Evolutionary conservation across 2,888 invertebrate genomes (phyloP).

Genomic region (Erebia epiphron): DNA sequence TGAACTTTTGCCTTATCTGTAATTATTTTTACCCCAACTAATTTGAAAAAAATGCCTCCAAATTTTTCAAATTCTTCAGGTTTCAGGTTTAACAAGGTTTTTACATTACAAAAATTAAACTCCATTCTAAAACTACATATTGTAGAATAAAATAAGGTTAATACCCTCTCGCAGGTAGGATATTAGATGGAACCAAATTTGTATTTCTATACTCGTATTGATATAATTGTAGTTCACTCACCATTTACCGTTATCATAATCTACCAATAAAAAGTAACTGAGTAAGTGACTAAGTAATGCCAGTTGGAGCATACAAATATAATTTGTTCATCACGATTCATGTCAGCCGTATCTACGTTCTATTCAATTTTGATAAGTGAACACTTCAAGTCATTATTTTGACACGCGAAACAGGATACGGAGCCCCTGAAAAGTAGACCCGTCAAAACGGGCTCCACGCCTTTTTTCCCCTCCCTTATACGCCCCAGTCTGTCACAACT

Average conservation of each 20-base stretch:
- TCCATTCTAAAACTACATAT: too few species aligned
- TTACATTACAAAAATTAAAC: too few species aligned
- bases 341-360: not conserved
- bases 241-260: not conserved
- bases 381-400: conserved; percentile 18
- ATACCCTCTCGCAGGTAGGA: too few species aligned
- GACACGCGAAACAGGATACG: conserved; percentile 36
- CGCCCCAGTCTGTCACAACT: conserved; percentile 61
- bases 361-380: conserved; percentile 13
- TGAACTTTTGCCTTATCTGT: too few species aligned
- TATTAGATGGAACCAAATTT: too few species aligned
- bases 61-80: too few species aligned
- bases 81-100: too few species aligned
- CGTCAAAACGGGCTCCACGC: conserved; percentile 56
- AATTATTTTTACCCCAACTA: too few species aligned
- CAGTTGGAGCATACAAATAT: conserved; percentile 7
- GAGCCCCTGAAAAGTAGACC: conserved; percentile 39
- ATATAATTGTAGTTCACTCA: not conserved
- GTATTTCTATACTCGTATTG: not conserved
- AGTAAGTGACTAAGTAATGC: too few species aligned
- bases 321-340: conserved; percentile 18
- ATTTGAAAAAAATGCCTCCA: too few species aligned
- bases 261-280: not conserved
- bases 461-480: conserved; percentile 49
- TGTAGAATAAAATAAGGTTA: too few species aligned